phyloP scores from a whole-genome alignment of 1,140 invertebrate genomes.

The Drosophila bocqueti region DNA sequence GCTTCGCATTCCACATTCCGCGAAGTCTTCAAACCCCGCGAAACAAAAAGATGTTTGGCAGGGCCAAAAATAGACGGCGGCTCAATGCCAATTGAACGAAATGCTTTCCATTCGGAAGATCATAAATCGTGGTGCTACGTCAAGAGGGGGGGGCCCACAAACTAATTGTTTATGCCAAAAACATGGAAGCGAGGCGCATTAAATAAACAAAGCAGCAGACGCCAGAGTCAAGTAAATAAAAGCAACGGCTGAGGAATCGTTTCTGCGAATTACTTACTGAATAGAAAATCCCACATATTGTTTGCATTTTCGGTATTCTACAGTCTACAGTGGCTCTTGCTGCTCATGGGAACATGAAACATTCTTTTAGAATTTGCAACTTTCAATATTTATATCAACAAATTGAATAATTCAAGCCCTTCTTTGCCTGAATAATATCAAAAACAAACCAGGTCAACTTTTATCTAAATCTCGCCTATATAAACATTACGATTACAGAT shows the following conservation, averaged over 20 bases:
- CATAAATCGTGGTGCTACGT: conserved; percentile 51
- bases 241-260: conserved; percentile 28
- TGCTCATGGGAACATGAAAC: not conserved
- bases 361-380: no score
- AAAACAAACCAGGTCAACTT: not conserved
- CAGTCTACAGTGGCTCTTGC: not conserved
- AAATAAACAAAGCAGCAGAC: conserved; percentile 77
- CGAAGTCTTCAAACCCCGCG: not conserved
- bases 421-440: not conserved
- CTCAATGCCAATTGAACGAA: conserved; percentile 38
- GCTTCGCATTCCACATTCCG: not conserved
- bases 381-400: no score
- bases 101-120: conserved; percentile 52
- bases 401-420: not conserved
- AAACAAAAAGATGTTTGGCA: conserved; percentile 5
- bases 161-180: conserved; percentile 68
- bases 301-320: not conserved
- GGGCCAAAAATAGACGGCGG: conserved; percentile 6
- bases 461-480: conserved; percentile 6
- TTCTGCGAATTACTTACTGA: conserved; percentile 23
- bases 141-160: conserved; percentile 3
- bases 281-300: conserved; percentile 22
- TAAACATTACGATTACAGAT: not conserved
- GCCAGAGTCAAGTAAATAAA: conserved; percentile 69
- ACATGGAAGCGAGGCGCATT: conserved; percentile 61